These are phyloP conservation scores for Drosophila pruinosa DNA, from an alignment of 1,140 invertebrate genomes.

Conservation along the genomic window DNA sequence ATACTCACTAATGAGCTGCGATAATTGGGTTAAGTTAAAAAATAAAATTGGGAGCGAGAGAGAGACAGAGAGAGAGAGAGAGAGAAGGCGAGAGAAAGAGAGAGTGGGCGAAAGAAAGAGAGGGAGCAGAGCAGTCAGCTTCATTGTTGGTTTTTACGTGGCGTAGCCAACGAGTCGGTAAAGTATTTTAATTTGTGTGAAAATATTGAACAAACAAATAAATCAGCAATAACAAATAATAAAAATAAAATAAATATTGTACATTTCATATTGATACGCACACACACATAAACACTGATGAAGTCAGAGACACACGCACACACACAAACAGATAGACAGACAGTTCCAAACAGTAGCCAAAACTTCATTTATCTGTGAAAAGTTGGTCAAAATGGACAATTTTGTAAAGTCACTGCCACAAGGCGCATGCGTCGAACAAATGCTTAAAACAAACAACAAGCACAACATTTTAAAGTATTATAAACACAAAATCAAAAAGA, in stretches of 20 bases:
- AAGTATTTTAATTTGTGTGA: slow-evolving; percentile 81
- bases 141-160: slow-evolving; percentile 35
- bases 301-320: not conserved
- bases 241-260: slow-evolving; percentile 76
- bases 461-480: slow-evolving; percentile 70
- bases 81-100: not conserved
- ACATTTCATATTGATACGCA: slow-evolving; percentile 51
- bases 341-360: slow-evolving; percentile 18
- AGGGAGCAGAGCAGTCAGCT: not conserved
- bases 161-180: slow-evolving; percentile 45
- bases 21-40: slow-evolving; percentile 71
- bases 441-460: slow-evolving; percentile 71
- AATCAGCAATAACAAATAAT: slow-evolving; percentile 72
- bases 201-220: slow-evolving; percentile 77
- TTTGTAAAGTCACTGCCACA: slow-evolving; percentile 63
- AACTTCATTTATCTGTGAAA: slow-evolving; percentile 62
- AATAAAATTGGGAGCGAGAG: slow-evolving; percentile 13
- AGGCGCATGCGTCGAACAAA: slow-evolving; percentile 64
- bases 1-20: slow-evolving; percentile 72
- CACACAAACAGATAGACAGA: slow-evolving; percentile 22
- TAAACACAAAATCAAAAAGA: slow-evolving; percentile 55
- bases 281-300: slow-evolving; percentile 25
- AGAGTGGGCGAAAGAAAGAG: not conserved
- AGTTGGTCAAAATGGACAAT: slow-evolving; percentile 64
- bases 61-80: not conserved